phyloP scores from a whole-genome alignment of 2,797 vertebrate genomes.

The Streptopelia turtur region DNA sequence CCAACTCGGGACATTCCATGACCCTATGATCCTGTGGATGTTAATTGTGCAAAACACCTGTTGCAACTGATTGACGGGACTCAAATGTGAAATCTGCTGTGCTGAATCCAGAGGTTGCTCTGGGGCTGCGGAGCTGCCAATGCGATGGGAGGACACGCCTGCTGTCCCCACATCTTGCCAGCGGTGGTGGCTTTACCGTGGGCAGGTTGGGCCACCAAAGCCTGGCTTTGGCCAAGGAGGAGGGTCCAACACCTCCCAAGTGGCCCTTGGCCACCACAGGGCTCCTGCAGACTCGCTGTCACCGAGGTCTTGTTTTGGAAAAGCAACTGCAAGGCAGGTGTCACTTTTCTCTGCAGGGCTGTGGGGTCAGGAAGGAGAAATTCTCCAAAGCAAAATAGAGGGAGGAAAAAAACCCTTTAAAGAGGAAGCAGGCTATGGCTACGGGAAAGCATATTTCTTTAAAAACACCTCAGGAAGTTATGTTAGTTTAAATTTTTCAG shows the following conservation, averaged over 20 bases:
- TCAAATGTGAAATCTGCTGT: not conserved
- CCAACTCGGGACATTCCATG: no score
- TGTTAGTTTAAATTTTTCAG: conserved; percentile 63
- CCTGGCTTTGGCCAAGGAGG: conserved; percentile 5
- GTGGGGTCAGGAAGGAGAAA: conserved; percentile 5
- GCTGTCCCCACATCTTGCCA: not conserved
- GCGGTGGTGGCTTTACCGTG: not conserved
- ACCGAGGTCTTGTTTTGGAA: conserved; percentile 22
- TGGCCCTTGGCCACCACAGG: not conserved
- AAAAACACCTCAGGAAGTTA: conserved; percentile 63
- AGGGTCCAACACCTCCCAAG: not conserved
- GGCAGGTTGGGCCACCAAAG: not conserved
- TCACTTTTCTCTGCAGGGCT: not conserved
- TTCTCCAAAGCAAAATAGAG: conserved; percentile 23
- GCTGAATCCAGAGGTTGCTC: not conserved
- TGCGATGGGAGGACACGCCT: not conserved
- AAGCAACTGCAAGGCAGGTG: not conserved
- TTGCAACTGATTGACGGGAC: accelerated
- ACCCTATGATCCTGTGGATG: no score
- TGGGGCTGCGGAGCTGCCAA: not conserved
- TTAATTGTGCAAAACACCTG: not conserved
- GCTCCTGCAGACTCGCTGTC: not conserved
- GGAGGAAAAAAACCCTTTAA: not conserved
- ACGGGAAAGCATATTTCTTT: conserved; percentile 69
- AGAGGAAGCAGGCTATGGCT: conserved; percentile 28